Evolutionary conservation across 2,797 vertebrate species (phyloP), one percentile per base, ranked within the genome.

Genomic region (Pterois miles): DNA sequence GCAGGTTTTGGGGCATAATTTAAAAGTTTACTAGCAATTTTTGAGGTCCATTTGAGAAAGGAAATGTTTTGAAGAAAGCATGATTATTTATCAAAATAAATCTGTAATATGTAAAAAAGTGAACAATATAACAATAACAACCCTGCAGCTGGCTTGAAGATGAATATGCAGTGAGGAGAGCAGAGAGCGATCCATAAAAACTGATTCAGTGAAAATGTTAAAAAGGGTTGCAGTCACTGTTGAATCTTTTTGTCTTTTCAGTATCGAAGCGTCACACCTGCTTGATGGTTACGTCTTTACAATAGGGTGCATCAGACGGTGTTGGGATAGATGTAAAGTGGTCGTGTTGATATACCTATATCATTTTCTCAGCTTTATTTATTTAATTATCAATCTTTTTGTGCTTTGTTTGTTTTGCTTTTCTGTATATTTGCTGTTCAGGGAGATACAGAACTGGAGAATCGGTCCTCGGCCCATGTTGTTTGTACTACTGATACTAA

Each of bases 361-460:
- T 59, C 14, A 1, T 22, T 31, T 58, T 29, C 23, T 64, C 34
- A 74, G 50, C 38, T 65, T 62, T 36, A 71, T 63, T 34, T 31
- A 25, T 63, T 54, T 5, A 20, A 56, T 65, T 33, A 23, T 25
- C 25, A 8, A 9, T 36, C 56, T 40, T 64, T 20, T 40, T 25
- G 6, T 31, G 31, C 43, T 71, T 69, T 54, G 29, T 57, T 81
- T 31, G 31, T 36, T 71, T 69, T 54, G 29, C 53, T 81, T 36
- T 66, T 34, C 25, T 71, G 68, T 40, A 48, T 56, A 60, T 33
- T 67, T 8, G 4, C 11, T 54, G 27, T 43, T 71, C 12, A 4
- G 1, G n/a, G 64, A 48, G 6, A 3, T 14, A 6, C 29, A 11
- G n/a, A 50, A 4, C 29, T 22, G 18, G 16, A 34, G 8, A 71